phyloP scores from a whole-genome alignment of 2,888 invertebrate species.

The Luperina nickerlii region DNA sequence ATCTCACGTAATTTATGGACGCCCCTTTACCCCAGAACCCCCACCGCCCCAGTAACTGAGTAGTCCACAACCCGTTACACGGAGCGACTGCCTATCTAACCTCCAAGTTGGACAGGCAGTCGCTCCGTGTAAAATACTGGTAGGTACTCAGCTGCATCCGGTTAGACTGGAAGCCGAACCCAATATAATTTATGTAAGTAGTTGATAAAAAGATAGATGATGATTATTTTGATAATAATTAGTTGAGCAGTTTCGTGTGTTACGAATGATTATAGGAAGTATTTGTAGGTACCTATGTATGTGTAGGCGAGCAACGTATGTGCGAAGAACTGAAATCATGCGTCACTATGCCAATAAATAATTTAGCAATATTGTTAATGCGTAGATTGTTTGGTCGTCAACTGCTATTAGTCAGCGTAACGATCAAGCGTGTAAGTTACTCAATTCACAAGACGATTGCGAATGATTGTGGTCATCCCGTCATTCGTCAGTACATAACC shows the following conservation, averaged over 20 bases:
- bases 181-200: not conserved
- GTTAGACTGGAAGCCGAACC: not conserved
- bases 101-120: not conserved
- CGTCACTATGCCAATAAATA: constrained; percentile 13
- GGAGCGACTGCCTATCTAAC: too few relatives aligned
- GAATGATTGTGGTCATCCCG: constrained; percentile 52
- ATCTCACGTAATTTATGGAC: too few relatives aligned
- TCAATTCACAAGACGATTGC: constrained; percentile 44
- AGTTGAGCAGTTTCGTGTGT: not conserved
- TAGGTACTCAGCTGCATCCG: not conserved
- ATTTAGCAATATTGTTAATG: not conserved
- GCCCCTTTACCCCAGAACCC: not conserved
- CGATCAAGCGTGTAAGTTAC: constrained; percentile 35
- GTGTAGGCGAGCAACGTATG: not conserved
- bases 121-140: not conserved
- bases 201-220: not conserved
- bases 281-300: not conserved
- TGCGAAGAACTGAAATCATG: not conserved
- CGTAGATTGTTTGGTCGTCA: not conserved
- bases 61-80: too few relatives aligned
- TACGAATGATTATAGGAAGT: not conserved
- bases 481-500: constrained; percentile 38
- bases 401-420: constrained; percentile 12
- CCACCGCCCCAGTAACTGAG: not conserved
- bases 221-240: too few relatives aligned